Evolutionary conservation across 2,797 vertebrate genomes (phyloP), one percentile per base, ranked within the genome.

Genomic region (Enteromius paludinosus): DNA sequence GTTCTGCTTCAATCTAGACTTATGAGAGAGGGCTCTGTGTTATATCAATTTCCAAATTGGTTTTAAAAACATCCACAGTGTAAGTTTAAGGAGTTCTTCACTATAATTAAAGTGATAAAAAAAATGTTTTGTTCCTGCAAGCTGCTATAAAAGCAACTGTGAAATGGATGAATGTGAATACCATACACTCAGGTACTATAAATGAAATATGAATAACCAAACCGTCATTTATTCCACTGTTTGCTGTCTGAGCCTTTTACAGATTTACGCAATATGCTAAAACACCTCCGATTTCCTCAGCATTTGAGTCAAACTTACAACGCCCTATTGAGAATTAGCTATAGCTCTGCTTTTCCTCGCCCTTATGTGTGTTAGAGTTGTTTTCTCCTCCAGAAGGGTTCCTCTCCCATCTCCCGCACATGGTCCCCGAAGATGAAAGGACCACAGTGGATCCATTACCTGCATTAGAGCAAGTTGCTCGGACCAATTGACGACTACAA

Each of bases 371-470:
- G 89, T 90, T 93, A 93, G 90, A 87, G 88, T 91, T 91, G 92
- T 91, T 91, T 89, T 90, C 94, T 92, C 92, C 81, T 76, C 83
- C 83, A 83, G 91, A 91, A 86, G 78, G 88, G 87, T 92, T 90
- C 91, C 88, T 90, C 93, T 93, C 93, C 83, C 83, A 84, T 86
- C 84, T 73, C 90, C 90, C 88, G 90, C 87, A 90, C 90, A 89
- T 92, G 91, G 90, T 92, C 93, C 93, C 87, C 83, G 92, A 97
- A 96, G 97, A 98, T 99, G 96, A 98, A 98, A 99, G 97, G 94
- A 91, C 93, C 93, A 96, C 94, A 95, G 94, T 93, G 94, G 94
- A 94, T 97, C 96, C 96, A 98, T 98, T 98, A 98, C 94, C 93
- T 96, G 95, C 95, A 97, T 97, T 97, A 97, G 94, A 93, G 93